Conservation (phyloP, 2,113 vertebrate genomes). For the Eretmodus cyanostictus region DNA sequence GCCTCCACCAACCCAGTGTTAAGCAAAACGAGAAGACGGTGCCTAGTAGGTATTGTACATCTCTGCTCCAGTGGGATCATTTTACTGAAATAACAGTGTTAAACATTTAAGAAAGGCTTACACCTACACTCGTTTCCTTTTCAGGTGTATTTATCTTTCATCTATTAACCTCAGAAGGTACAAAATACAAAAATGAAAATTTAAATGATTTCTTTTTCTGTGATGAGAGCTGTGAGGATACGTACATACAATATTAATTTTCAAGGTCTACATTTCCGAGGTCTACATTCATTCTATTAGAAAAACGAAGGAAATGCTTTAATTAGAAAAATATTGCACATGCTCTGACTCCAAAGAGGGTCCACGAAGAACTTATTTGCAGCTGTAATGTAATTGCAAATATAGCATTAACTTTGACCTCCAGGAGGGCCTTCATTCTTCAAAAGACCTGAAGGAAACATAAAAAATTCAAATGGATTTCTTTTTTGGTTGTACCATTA, state of each 20-base stretch:
- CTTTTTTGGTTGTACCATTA: not conserved
- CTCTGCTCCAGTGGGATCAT: not conserved
- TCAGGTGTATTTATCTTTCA: not conserved
- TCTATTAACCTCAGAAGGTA: not conserved
- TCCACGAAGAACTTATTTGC: not conserved
- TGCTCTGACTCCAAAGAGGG: not conserved
- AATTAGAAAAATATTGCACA: not conserved
- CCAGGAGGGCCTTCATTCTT: not conserved
- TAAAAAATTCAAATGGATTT: not conserved
- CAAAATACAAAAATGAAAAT: not conserved
- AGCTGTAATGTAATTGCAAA: not conserved
- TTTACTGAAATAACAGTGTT: not conserved
- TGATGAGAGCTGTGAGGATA: not conserved
- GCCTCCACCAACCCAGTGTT: not conserved
- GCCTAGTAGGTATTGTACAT: not conserved
- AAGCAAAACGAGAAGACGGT: not conserved
- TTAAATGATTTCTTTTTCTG: not conserved
- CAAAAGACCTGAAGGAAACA: not conserved
- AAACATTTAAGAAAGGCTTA: not conserved
- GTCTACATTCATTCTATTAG: not conserved
- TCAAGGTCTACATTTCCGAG: not conserved
- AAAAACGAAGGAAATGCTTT: not conserved
- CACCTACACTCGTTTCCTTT: not conserved
- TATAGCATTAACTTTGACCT: not conserved
- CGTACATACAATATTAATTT: not conserved